phyloP scores from a whole-genome alignment of 1,140 invertebrate genomes.

The Cydia pomonella region DNA sequence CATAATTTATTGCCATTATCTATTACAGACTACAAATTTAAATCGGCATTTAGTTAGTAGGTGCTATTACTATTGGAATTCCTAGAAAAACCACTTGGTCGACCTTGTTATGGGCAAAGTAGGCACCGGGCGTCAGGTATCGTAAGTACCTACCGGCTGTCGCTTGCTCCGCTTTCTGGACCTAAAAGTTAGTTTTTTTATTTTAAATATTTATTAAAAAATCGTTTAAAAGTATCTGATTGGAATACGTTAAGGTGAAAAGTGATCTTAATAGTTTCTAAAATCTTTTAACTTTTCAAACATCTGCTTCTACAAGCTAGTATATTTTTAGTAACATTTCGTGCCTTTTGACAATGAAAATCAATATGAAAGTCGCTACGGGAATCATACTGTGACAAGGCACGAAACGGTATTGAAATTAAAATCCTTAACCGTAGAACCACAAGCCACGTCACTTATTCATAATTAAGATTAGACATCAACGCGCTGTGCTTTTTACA shows the following conservation, averaged over 20 bases:
- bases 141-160: not conserved
- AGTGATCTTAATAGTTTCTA: too few relatives aligned
- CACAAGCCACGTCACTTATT: not conserved
- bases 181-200: not conserved
- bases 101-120: conserved; percentile 11
- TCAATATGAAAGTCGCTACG: too few relatives aligned
- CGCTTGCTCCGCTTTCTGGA: not conserved
- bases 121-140: not conserved
- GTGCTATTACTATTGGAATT: conserved; percentile 40
- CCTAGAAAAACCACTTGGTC: conserved; percentile 38
- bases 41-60: conserved; percentile 44
- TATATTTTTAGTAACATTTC: too few relatives aligned
- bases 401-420: too few relatives aligned
- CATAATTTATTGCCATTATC: conserved; percentile 25
- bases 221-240: not conserved
- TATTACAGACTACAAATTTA: conserved; percentile 37
- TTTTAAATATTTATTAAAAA: not conserved
- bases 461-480: not conserved
- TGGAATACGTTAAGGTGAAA: too few relatives aligned
- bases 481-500: conserved; percentile 6
- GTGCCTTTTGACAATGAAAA: too few relatives aligned
- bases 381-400: too few relatives aligned
- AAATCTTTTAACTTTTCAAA: too few relatives aligned
- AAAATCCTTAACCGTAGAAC: too few relatives aligned
- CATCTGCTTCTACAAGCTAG: too few relatives aligned